A percentile compares a stretch with the other conserved stretches of the same genome.
Evolutionary conservation across 2,113 vertebrate species (phyloP).

Genomic region (Pomatorhinus ruficollis): DNA sequence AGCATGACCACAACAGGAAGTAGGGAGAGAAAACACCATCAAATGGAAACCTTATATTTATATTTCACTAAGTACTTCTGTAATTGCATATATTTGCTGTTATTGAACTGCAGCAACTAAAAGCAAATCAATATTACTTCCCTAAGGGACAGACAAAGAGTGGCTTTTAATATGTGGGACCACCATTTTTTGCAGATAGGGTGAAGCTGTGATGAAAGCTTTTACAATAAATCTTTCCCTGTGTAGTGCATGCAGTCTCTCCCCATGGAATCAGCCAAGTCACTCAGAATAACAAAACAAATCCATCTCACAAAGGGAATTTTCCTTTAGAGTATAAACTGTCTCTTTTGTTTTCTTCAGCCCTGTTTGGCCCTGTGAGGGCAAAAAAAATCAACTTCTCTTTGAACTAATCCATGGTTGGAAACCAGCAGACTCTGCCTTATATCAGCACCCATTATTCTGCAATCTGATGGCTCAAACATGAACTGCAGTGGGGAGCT

Average conservation of each 20-base stretch:
- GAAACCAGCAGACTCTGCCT: background rate
- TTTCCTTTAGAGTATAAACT: background rate
- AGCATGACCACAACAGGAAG: background rate
- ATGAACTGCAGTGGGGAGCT: background rate
- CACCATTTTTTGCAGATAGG: background rate
- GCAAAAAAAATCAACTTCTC: background rate
- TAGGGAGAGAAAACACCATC: background rate
- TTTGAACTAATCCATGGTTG: background rate
- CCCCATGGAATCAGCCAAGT: background rate
- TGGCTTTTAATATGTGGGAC: background rate
- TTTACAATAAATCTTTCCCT: background rate
- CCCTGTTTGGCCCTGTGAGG: background rate
- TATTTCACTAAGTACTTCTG: background rate
- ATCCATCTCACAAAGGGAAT: background rate
- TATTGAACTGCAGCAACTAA: conserved; percentile 20
- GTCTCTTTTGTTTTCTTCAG: background rate
- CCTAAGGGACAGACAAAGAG: background rate
- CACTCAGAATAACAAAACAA: background rate
- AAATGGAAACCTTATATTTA: background rate
- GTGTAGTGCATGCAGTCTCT: background rate
- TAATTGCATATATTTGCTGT: background rate
- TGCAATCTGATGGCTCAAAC: background rate
- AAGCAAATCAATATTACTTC: conserved; percentile 10
- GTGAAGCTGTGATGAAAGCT: background rate
- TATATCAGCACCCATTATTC: background rate